These are phyloP conservation scores for Tragelaphus strepsiceros DNA, from an alignment of 2,113 vertebrate genomes.

Conservation along the genomic window DNA sequence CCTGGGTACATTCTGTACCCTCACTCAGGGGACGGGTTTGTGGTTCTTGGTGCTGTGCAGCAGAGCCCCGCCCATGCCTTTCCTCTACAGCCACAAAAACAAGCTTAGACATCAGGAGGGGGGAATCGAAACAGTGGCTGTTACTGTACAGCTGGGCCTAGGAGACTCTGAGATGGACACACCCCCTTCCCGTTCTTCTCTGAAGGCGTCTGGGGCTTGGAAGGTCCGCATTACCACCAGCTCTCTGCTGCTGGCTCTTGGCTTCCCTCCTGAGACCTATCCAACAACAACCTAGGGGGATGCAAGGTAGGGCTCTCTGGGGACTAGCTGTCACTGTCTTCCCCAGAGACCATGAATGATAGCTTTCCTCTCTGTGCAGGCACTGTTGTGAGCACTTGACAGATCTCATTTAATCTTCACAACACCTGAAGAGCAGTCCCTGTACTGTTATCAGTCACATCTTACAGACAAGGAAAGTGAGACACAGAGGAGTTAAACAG, in stretches of 20 bases:
- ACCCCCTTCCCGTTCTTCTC: background rate
- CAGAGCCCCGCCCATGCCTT: conserved; percentile 61
- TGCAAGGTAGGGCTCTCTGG: background rate
- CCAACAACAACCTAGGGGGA: background rate
- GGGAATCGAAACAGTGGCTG: conserved; percentile 53
- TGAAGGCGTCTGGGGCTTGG: background rate
- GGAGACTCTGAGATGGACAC: background rate
- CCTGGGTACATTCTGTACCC: conserved; percentile 75
- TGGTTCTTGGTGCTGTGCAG: conserved; percentile 57
- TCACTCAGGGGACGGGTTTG: conserved; percentile 45
- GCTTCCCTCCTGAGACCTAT: background rate
- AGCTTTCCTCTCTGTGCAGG: background rate
- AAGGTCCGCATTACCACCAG: background rate
- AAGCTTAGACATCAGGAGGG: conserved; percentile 58
- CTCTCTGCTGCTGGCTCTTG: background rate
- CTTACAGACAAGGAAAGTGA: background rate
- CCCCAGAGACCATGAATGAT: background rate
- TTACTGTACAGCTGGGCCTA: conserved; percentile 49
- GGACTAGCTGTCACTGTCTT: background rate
- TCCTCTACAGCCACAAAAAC: conserved; percentile 73
- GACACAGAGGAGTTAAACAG: background rate
- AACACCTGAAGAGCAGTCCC: background rate
- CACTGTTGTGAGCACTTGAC: background rate
- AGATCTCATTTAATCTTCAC: background rate
- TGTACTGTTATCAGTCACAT: background rate